Evolutionary conservation across 2,113 vertebrate species (phyloP).

Genomic region (Crotalus viridis): DNA sequence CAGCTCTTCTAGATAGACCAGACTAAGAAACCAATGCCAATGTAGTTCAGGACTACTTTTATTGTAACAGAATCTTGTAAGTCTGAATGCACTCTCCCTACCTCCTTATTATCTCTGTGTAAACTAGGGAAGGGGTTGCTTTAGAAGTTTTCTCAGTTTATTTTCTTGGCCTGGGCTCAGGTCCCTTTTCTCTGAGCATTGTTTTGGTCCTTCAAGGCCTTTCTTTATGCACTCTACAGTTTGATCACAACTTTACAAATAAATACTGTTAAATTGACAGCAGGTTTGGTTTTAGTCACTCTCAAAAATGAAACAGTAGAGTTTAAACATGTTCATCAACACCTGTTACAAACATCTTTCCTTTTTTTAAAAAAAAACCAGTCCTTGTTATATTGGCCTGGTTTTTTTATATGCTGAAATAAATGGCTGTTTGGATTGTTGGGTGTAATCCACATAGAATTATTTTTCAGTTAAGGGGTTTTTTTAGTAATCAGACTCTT

Average conservation of each 20-base stretch:
- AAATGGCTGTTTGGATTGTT: not conserved
- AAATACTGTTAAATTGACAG: not conserved
- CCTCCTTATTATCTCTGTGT: not conserved
- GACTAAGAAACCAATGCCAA: not conserved
- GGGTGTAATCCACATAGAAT: not conserved
- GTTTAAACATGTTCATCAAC: not conserved
- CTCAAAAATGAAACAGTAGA: not conserved
- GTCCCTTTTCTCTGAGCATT: not conserved
- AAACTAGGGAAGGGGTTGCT: not conserved
- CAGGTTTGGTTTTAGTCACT: not conserved
- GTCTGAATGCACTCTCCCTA: not conserved
- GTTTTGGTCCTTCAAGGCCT: not conserved
- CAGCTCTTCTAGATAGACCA: not conserved
- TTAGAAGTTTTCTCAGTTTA: not conserved
- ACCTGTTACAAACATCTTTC: not conserved
- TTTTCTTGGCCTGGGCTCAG: not conserved
- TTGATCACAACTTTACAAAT: not conserved
- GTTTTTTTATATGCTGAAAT: not conserved
- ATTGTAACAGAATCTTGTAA: not conserved
- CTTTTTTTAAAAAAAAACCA: not conserved
- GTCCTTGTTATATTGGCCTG: not conserved
- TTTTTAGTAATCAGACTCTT: not conserved
- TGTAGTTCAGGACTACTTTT: not conserved
- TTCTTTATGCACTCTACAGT: not conserved
- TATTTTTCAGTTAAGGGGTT: not conserved